Evolutionary conservation across 2,888 invertebrate species (phyloP).

Genomic region (Perdita meconis): DNA sequence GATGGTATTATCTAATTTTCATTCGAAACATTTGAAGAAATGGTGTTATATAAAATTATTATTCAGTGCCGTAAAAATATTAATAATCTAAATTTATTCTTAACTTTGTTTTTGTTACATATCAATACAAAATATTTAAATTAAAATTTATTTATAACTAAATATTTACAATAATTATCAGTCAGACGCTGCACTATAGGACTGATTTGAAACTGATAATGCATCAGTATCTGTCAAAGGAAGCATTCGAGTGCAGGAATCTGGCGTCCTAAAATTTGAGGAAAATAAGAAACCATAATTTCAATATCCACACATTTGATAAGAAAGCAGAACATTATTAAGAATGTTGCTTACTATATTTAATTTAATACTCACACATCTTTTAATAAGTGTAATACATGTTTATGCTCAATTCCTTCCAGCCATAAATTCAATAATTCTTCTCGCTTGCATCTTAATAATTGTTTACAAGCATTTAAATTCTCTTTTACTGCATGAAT

Average conservation of each 20-base stretch:
- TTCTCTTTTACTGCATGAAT: constrained; percentile 92
- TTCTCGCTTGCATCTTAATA: constrained; percentile 95
- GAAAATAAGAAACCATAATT: not conserved
- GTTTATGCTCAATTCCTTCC: constrained; percentile 98
- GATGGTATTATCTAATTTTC: too few species aligned
- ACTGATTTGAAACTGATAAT: constrained; percentile 34
- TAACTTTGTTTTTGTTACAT: constrained; percentile 22
- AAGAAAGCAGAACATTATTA: not conserved
- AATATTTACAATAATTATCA: constrained; percentile 30
- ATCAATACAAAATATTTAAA: constrained; percentile 38
- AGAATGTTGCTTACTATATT: too few species aligned
- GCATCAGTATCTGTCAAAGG: constrained; percentile 49
- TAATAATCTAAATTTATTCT: constrained; percentile 5
- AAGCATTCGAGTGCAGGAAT: constrained; percentile 51
- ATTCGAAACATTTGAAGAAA: too few species aligned
- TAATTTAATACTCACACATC: constrained; percentile 89
- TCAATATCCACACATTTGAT: not conserved
- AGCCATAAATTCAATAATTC: constrained; percentile 97
- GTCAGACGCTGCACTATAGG: constrained; percentile 44
- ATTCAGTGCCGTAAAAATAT: not conserved
- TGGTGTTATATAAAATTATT: too few species aligned
- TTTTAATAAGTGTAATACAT: constrained; percentile 94
- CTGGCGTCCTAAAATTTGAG: constrained; percentile 50
- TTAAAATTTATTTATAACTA: constrained; percentile 41
- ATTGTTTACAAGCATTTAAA: constrained; percentile 91